Conservation (phyloP, 1,140 invertebrate genomes). For the Amphibalanus amphitrite region DNA sequence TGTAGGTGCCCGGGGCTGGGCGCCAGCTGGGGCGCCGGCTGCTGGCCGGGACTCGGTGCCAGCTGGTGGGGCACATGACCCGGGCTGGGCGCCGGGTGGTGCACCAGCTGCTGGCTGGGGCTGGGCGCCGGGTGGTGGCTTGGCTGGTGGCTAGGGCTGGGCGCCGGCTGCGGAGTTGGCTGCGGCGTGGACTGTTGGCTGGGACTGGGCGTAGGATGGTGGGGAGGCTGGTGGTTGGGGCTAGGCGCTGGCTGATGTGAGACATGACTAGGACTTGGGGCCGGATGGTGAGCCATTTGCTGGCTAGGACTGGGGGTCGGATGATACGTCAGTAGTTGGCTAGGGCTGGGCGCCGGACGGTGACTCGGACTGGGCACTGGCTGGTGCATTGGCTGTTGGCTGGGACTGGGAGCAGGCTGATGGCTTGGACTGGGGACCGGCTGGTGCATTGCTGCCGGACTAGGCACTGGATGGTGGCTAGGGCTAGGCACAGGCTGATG, state of each 20-base stretch:
- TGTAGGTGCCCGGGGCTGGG: background rate
- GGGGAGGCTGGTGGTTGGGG: background rate
- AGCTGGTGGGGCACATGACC: background rate
- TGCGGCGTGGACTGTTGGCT: background rate
- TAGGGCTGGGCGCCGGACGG: background rate
- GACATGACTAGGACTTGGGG: no score
- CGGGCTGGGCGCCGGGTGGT: no score
- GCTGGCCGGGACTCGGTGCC: background rate
- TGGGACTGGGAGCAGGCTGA: background rate
- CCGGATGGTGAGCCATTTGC: background rate
- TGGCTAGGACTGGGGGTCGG: background rate
- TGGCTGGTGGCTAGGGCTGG: background rate
- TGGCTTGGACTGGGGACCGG: background rate
- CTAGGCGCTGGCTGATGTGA: background rate
- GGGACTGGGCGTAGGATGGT: background rate
- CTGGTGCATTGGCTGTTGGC: background rate
- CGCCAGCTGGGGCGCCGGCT: background rate
- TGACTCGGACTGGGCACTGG: background rate
- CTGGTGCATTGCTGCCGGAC: background rate
- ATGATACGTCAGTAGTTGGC: background rate
- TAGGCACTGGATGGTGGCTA: background rate
- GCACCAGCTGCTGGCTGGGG: background rate
- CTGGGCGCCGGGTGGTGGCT: background rate
- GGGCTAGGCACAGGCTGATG: no score
- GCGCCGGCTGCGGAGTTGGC: background rate